Percentiles rank a stretch among this genome's conserved stretches.
These are phyloP conservation scores for Mareca strepera DNA, from an alignment of 2,797 vertebrate genomes.

Conservation along the genomic window DNA sequence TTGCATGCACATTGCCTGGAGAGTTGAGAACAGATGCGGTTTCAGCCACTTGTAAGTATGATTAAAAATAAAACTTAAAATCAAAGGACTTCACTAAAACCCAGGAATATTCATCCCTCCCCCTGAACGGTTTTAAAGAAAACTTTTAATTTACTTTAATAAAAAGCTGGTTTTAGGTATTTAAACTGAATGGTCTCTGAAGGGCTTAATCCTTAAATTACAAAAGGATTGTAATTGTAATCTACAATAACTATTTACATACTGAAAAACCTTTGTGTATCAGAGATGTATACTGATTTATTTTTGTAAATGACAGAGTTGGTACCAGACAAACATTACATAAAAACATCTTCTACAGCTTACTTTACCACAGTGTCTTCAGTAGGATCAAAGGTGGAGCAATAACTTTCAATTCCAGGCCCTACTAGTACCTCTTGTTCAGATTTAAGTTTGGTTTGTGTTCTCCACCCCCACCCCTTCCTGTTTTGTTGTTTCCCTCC, in stretches of 20 bases:
- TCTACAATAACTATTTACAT: not conserved
- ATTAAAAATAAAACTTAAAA: not conserved
- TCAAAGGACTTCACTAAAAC: not conserved
- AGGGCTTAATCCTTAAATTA: not conserved
- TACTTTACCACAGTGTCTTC: not conserved
- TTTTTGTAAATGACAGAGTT: not conserved
- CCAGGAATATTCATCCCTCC: rapidly evolving
- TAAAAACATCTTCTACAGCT: not conserved
- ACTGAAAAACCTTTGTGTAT: not conserved
- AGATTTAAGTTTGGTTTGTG: not conserved
- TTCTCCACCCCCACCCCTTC: not conserved
- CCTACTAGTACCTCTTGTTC: not conserved
- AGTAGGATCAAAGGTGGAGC: not conserved
- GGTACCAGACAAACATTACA: not conserved
- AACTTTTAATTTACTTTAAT: not conserved
- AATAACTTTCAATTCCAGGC: not conserved
- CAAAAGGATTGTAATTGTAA: not conserved
- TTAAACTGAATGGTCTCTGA: not conserved
- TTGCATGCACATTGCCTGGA: not conserved
- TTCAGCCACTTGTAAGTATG: not conserved
- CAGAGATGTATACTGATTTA: not conserved
- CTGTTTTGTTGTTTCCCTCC: not conserved
- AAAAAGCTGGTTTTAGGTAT: not conserved
- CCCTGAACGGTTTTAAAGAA: not conserved
- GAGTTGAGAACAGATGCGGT: not conserved